Evolutionary conservation across 2,113 vertebrate species (phyloP), one percentile per base, ranked within the genome.

Genomic region (Apeltes quadracus): DNA sequence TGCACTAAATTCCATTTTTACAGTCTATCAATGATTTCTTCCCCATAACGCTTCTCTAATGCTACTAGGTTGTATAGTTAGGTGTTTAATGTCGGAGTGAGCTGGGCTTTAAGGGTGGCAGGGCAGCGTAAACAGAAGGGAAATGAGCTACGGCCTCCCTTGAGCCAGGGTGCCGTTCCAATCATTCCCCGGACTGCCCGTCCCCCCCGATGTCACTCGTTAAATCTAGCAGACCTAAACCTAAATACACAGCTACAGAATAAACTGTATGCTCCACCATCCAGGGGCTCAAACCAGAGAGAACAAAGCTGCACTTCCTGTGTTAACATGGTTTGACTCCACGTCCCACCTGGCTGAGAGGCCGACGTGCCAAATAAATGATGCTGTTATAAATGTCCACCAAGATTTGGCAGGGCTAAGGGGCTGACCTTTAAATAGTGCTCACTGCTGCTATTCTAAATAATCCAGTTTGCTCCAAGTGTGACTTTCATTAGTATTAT

Each of bases 201-300:
- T 69, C 76, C 63, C 79, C 59, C 66, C 58, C 63, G 81, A 81
- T 76, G 70, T 77, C 43, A 7, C 65, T 64, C 76, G 84, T 89
- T 82, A 92, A 88, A 88, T 65, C 62, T 43, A 87, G 69, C 80
- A 91, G 91, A 93, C 88, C 83, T 88, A 65, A 92, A 92, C 85
- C 75, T 70, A 88, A 91, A 89, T 77, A 90, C 61, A 73, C 74
- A 73, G 77, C 71, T 38, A 87, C 81, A 91, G 75, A 86, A 84
- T 57, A 73, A 69, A 82, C 79, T 61, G 75, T 87, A 72, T 86
- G 79, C 75, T 86, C 44, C 41, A 32, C 43, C 41, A 36, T 43
- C 69, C 51, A 39, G 71, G 3, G 10, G 63, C 62, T 58, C 62
- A 66, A 79, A 71, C 46, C 61, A 43, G 59, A 69, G 36, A 57